Percentiles rank a stretch among this genome's conserved stretches.
Conservation (phyloP, 2,113 vertebrate species). For the Dasyprocta punctata region DNA sequence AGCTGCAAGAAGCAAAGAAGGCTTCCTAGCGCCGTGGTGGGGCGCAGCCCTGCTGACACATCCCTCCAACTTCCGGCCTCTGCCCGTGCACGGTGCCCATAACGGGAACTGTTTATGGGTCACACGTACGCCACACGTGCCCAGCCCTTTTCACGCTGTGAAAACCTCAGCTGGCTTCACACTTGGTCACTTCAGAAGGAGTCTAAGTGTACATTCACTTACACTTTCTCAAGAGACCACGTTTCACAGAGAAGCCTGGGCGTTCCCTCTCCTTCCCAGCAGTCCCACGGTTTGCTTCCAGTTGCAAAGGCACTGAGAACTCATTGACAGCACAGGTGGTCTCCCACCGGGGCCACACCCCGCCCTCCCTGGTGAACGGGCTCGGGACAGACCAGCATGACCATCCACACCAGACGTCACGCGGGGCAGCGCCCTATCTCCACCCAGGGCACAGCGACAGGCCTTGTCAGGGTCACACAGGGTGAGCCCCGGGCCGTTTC, state of each 20-base stretch:
- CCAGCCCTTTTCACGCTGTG: neutral
- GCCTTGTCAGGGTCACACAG: neutral
- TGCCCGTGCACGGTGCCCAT: neutral
- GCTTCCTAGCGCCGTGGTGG: neutral
- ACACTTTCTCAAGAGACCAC: neutral
- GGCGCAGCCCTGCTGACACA: neutral
- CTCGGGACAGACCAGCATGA: too few species aligned
- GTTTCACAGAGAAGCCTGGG: neutral
- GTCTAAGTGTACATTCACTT: neutral
- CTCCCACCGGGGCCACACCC: too few species aligned
- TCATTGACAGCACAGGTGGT: neutral
- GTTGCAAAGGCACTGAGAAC: neutral
- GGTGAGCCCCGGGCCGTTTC: neutral
- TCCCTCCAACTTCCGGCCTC: neutral
- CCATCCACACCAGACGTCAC: neutral
- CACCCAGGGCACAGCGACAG: neutral
- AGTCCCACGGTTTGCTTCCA: neutral
- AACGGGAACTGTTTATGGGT: neutral
- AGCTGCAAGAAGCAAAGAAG: neutral
- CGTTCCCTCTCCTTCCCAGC: constrained; percentile 3
- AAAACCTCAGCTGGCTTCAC: neutral
- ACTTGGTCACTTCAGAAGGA: neutral
- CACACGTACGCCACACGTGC: neutral
- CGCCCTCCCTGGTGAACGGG: neutral
- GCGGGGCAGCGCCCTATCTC: too few species aligned